Conservation (phyloP, 2,888 invertebrate genomes). For the Lottia scabra region DNA sequence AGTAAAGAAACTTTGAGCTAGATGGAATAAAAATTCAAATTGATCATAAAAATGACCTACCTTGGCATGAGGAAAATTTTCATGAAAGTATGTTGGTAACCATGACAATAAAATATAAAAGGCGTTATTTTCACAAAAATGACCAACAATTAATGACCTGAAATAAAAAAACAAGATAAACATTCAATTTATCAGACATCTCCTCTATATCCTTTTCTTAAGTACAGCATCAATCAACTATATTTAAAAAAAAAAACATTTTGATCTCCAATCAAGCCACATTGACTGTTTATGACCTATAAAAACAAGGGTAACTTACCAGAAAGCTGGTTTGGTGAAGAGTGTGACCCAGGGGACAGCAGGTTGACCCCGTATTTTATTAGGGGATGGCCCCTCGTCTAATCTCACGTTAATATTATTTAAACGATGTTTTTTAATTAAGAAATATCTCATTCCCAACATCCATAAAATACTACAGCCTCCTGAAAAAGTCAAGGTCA, state of each 20-base stretch:
- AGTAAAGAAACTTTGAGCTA: neutral
- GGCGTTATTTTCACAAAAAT: slow-evolving; percentile 80
- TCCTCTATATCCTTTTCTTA: too few relatives aligned
- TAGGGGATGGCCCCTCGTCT: slow-evolving; percentile 28
- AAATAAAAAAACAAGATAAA: slow-evolving; percentile 29
- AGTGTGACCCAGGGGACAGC: slow-evolving; percentile 76
- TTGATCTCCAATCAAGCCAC: too few relatives aligned
- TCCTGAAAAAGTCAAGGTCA: slow-evolving; percentile 64
- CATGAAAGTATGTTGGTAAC: slow-evolving; percentile 82
- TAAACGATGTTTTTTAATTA: slow-evolving; percentile 65
- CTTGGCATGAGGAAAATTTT: slow-evolving; percentile 75
- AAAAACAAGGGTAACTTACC: slow-evolving; percentile 68
- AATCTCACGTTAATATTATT: slow-evolving; percentile 53
- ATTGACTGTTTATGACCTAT: too few relatives aligned
- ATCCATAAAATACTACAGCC: slow-evolving; percentile 75
- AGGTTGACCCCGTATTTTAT: slow-evolving; percentile 31
- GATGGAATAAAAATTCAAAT: neutral
- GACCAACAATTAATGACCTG: slow-evolving; percentile 79
- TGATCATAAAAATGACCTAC: slow-evolving; percentile 32
- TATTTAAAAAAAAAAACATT: too few relatives aligned
- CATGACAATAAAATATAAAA: slow-evolving; percentile 80
- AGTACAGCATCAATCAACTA: too few relatives aligned
- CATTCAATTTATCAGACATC: too few relatives aligned
- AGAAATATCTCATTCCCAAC: slow-evolving; percentile 73
- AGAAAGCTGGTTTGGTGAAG: slow-evolving; percentile 75